Evolutionary conservation across 2,888 invertebrate genomes (phyloP), one percentile per base, ranked within the genome.

Genomic region (Sarcophaga rosellei): DNA sequence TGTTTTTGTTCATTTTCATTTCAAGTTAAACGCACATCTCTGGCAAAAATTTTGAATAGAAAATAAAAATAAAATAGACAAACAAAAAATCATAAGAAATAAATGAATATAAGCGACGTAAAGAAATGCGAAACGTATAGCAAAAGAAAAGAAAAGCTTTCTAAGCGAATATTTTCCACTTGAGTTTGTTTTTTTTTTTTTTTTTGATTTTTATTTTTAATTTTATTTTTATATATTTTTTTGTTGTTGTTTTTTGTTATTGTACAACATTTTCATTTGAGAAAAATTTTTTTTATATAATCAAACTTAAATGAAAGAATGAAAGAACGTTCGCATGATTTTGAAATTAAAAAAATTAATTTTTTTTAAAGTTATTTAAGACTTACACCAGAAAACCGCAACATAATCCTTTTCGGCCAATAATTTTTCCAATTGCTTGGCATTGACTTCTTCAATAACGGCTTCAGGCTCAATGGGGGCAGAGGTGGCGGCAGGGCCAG

Each of bases 341-440:
- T 35, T 35, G 6, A 35, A 35, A 35, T 35, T 35, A 35, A 35
- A 62, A n/a, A 53, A 59, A 53, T 44, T 57, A 78, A 53, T 53
- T 35, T 25, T 17, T 68, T 70, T 57, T 23, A 53, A 89, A 89
- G n/a, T 75, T 88, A 85, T 87, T 89, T 85, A 88, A 78, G 78
- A 97, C 98, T 98, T 96, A 98, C 98, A 98, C 97, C 98, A 98
- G 94, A 97, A 98, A 94, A 98, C 98, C 93, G 98, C 98, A 94
- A 98, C 97, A 95, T 97, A 97, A 94, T 97, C 97, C 95, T 97
- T 97, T 91, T 97, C 97, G 94, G 96, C 95, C 93, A 98, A 95
- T 91, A 97, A 95, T 93, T 97, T 96, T 93, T 97, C 98, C 94
- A 98, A 95, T 94, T 97, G 97, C 94, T 97, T 98, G 93, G 97